Percentiles rank a stretch among this genome's conserved stretches.
Conservation (phyloP, 2,888 invertebrate genomes). For the Lasioglossum morio region DNA sequence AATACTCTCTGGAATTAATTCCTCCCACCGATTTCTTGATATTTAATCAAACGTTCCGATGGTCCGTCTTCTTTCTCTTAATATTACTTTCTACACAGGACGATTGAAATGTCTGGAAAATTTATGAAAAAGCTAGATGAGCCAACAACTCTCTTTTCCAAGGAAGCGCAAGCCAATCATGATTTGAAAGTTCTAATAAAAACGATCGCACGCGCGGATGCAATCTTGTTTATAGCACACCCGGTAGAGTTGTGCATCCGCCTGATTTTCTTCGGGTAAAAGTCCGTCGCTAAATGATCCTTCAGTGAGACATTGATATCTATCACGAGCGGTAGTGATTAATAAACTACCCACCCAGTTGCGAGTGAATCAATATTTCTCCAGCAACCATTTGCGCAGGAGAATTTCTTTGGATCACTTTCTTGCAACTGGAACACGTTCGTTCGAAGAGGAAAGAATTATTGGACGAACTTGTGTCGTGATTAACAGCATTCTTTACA, state of each 20-base stretch:
- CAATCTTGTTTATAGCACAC: not conserved
- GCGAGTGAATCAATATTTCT: not conserved
- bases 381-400: not conserved
- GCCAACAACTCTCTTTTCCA: not conserved
- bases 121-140: not conserved
- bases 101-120: not conserved
- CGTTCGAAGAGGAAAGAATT: not conserved
- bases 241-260: not conserved
- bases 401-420: not conserved
- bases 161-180: not conserved
- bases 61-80: not conserved
- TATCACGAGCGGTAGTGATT: not conserved
- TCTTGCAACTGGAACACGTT: not conserved
- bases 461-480: not conserved
- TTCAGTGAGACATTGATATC: not conserved
- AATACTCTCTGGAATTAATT: not conserved
- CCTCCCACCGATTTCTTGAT: not conserved
- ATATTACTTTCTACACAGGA: not conserved
- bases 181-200: slow-evolving; percentile 8
- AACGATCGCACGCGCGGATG: not conserved
- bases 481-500: not conserved
- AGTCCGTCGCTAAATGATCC: not conserved
- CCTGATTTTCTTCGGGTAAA: not conserved
- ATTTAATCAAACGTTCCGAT: not conserved
- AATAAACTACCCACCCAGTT: not conserved